Evolutionary conservation across 2,888 invertebrate genomes (phyloP), one percentile per base, ranked within the genome.

Genomic region (Ceraclea dissimilis): DNA sequence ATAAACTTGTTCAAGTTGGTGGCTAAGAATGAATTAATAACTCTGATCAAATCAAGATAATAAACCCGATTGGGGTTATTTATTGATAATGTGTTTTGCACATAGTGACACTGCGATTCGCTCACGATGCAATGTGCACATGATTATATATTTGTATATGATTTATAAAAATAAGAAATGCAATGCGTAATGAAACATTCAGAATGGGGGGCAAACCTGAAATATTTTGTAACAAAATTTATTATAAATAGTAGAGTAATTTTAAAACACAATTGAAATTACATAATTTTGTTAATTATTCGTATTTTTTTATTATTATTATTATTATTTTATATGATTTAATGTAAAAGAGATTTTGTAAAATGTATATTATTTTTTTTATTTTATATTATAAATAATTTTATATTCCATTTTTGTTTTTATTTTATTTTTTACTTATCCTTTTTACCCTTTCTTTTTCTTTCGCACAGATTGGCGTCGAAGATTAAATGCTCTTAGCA

Each of bases 301-400:
- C 26, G 4, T 26, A 26, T 26, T 6, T 6, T 26, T 26, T 26
- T 43, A 8, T 46, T 10, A 46, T 8, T 46, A 16, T 16, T 44
- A 52, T 53, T 53, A 53, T 47, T 53, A 46, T 53, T 53, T 54
- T 54, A 17, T 34, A 49, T 50, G 49, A 43, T 54, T 43, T 17
- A 44, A 44, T 54, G 31, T 54, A 33, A 20, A 54, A 49, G 54
- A 54, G 53, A 57, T 54, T n/a, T 39, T 58, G 57, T 58, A 58
- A 51, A 50, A 58, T 58, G 47, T 58, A 58, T 58, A 58, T 58
- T 58, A 58, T 58, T 54, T 53, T 51, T 58, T 50, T 58, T 54
- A 54, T 54, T 54, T 54, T 48, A 49, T 54, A 39, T 31, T 58
- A 58, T 58, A 58, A 54, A 58, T 58, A 53, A 58, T 58, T 58